Evolutionary conservation across 2,888 invertebrate species (phyloP).

Genomic region (Phengaris alcon): DNA sequence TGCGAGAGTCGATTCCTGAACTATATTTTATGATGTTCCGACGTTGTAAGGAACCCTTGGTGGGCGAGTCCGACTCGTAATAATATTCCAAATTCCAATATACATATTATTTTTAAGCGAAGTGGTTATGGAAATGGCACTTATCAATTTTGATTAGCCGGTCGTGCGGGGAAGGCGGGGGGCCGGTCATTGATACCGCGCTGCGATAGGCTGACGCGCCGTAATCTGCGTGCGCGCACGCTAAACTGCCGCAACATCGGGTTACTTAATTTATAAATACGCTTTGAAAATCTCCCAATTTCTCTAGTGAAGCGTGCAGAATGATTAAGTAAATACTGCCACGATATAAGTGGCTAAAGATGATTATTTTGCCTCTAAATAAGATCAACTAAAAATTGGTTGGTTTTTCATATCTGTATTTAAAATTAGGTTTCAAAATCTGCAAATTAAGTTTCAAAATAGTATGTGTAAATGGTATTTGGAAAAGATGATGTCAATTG

Average conservation of each 20-base stretch:
- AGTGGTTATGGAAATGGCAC: slow-evolving; percentile 47
- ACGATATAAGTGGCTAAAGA: background rate
- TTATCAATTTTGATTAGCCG: slow-evolving; percentile 54
- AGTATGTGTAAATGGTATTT: background rate
- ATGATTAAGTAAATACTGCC: background rate
- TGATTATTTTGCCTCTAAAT: background rate
- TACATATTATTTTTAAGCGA: slow-evolving; percentile 39
- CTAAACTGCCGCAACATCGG: slow-evolving; percentile 30
- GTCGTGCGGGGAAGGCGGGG: slow-evolving; percentile 47
- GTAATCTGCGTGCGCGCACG: slow-evolving; percentile 56
- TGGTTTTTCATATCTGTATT: background rate
- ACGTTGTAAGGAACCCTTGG: no score
- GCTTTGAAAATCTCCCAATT: background rate
- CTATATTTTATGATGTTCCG: no score
- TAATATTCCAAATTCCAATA: slow-evolving; percentile 38
- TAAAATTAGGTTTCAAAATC: background rate
- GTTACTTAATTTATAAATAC: slow-evolving; percentile 17
- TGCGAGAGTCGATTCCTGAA: no score
- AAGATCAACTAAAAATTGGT: background rate
- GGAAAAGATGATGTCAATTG: background rate
- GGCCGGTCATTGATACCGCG: slow-evolving; percentile 33
- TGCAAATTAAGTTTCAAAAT: background rate
- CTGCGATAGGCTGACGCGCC: slow-evolving; percentile 48
- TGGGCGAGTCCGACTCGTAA: background rate
- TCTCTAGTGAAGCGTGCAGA: slow-evolving; percentile 5